These are phyloP conservation scores for Aradophagus sp. DNA, from an alignment of 1,140 invertebrate genomes.

Conservation along the genomic window DNA sequence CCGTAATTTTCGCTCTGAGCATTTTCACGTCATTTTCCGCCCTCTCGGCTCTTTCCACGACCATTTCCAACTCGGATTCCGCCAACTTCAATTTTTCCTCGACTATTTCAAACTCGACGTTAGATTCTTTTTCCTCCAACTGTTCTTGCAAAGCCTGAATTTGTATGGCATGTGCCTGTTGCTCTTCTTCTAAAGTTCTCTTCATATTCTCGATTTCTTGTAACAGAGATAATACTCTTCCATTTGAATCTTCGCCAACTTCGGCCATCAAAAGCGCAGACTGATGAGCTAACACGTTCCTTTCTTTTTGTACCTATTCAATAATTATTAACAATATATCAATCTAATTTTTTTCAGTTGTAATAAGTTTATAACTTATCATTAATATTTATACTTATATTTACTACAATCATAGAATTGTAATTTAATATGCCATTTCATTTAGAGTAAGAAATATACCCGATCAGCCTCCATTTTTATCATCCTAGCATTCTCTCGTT, in stretches of 20 bases:
- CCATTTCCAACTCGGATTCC: slow-evolving; percentile 79
- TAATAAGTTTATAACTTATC: too few relatives aligned
- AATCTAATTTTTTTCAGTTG: too few relatives aligned
- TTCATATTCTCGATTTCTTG: slow-evolving; percentile 79
- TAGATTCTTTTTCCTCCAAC: slow-evolving; percentile 79
- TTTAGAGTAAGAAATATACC: too few relatives aligned
- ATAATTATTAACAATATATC: too few relatives aligned
- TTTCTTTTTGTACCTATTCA: slow-evolving; percentile 39
- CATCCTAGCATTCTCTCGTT: slow-evolving; percentile 77
- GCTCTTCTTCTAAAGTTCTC: slow-evolving; percentile 78
- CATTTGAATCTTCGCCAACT: slow-evolving; percentile 75
- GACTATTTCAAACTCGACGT: slow-evolving; percentile 80
- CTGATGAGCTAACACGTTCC: slow-evolving; percentile 36
- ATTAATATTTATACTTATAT: too few relatives aligned
- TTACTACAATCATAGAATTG: too few relatives aligned
- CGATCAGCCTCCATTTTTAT: slow-evolving; percentile 72
- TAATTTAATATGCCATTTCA: too few relatives aligned
- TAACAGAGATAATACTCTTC: slow-evolving; percentile 75
- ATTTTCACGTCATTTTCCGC: slow-evolving; percentile 75
- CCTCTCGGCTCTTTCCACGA: slow-evolving; percentile 77
- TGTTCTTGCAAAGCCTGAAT: slow-evolving; percentile 79
- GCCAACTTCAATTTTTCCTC: slow-evolving; percentile 82
- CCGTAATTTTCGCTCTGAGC: slow-evolving; percentile 65
- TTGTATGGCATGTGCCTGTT: slow-evolving; percentile 74
- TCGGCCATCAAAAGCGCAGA: slow-evolving; percentile 79